phyloP scores from a whole-genome alignment of 2,888 invertebrate species.

The Coremacera marginata region DNA sequence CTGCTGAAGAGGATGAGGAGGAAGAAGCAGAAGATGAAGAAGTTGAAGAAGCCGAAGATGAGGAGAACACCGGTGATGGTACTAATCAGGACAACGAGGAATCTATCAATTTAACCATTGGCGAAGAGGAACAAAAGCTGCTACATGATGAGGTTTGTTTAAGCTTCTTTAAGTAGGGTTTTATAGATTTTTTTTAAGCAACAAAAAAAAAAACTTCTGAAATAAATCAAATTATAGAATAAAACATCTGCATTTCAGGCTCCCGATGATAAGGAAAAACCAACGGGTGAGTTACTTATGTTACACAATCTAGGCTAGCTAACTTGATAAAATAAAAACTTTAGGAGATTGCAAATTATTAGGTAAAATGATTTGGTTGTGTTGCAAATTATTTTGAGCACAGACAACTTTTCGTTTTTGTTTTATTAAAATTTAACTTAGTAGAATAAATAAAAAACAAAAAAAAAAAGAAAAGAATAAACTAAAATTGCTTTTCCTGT shows the following conservation, averaged over 20 bases:
- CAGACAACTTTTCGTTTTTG: neutral
- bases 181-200: too few relatives aligned
- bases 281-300: conserved; percentile 71
- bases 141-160: conserved; percentile 79
- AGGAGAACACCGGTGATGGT: conserved; percentile 58
- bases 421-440: neutral
- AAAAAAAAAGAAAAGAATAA: conserved; percentile 40
- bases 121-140: conserved; percentile 82
- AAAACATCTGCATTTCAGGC: conserved; percentile 54
- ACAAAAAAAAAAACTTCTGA: too few relatives aligned
- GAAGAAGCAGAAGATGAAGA: conserved; percentile 61
- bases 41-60: conserved; percentile 52
- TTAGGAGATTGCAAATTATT: neutral
- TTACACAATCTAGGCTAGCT: conserved; percentile 5
- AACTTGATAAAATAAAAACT: conserved; percentile 18
- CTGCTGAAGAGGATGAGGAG: conserved; percentile 66
- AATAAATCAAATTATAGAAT: neutral
- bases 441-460: conserved; percentile 8
- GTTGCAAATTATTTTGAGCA: neutral
- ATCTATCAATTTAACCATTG: conserved; percentile 84
- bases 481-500: conserved; percentile 44
- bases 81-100: conserved; percentile 77
- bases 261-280: conserved; percentile 72
- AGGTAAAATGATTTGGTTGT: neutral
- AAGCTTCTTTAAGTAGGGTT: neutral